Percentiles rank a stretch among this genome's conserved stretches.
Conservation (phyloP, 2,797 vertebrate species). For the Emydoidea blandingii region DNA sequence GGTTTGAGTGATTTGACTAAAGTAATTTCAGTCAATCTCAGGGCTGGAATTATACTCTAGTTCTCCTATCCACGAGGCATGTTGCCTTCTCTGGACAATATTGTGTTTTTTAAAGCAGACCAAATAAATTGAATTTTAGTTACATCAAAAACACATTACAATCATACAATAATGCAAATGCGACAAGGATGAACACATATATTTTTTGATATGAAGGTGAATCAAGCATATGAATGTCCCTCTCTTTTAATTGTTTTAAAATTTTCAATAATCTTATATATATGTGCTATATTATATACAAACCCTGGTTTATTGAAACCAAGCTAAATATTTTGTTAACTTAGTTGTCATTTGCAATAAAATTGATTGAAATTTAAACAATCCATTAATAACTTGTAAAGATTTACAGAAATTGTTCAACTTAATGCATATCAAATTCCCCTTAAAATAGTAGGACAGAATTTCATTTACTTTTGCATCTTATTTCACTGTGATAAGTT, state of each 20-base stretch:
- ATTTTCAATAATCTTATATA: not conserved
- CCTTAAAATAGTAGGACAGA: not conserved
- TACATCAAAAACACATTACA: slow-evolving; percentile 26
- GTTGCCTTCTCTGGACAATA: not conserved
- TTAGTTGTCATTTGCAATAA: not conserved
- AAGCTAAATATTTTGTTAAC: not conserved
- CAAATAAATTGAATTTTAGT: not conserved
- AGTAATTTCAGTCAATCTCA: not conserved
- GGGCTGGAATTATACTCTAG: not conserved
- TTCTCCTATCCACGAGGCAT: slow-evolving; percentile 15
- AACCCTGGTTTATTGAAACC: not conserved
- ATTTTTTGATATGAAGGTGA: slow-evolving; percentile 54
- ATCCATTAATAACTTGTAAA: not conserved
- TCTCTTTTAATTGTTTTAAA: not conserved
- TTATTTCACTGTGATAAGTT: not conserved
- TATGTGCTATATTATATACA: not conserved
- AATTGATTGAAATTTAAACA: not conserved
- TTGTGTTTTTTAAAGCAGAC: not conserved
- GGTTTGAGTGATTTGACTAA: not conserved
- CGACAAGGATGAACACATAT: slow-evolving; percentile 52
- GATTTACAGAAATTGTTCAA: not conserved
- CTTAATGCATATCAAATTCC: not conserved
- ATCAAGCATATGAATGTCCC: not conserved
- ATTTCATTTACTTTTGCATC: not conserved
- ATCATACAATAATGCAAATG: slow-evolving; percentile 39